Evolutionary conservation across 2,888 invertebrate genomes (phyloP).

Genomic region (Amaurobius ferox): DNA sequence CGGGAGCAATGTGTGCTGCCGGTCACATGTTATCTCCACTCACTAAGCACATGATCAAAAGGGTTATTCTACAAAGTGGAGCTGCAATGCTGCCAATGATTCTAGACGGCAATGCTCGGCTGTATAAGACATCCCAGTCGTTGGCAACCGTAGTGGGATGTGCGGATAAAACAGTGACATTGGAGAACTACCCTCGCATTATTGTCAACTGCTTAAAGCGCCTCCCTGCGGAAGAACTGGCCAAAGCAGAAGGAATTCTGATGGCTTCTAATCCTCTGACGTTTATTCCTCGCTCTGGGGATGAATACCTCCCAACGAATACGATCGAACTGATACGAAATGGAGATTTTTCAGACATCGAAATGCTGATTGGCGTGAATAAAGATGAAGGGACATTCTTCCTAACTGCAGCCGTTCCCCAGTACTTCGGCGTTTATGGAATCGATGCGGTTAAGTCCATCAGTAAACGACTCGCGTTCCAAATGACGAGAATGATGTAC

Average conservation of each 20-base stretch:
- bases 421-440: constrained; percentile 42
- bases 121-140: constrained; percentile 19
- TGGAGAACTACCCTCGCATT: constrained; percentile 24
- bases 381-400: constrained; percentile 72
- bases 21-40: constrained; percentile 60
- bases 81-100: constrained; percentile 25
- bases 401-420: constrained; percentile 27
- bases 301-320: constrained; percentile 24
- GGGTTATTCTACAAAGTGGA: constrained; percentile 66
- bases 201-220: constrained; percentile 56
- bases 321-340: background rate
- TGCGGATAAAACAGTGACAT: constrained; percentile 31
- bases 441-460: constrained; percentile 6
- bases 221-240: constrained; percentile 27
- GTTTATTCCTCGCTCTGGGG: constrained; percentile 52
- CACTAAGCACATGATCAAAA: constrained; percentile 42
- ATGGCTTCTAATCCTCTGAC: constrained; percentile 45
- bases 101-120: constrained; percentile 24
- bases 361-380: constrained; percentile 65
- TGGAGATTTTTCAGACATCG: constrained; percentile 45
- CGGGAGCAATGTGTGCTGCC: constrained; percentile 44
- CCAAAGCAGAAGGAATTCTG: constrained; percentile 33
- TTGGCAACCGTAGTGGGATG: constrained; percentile 48
- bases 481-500: constrained; percentile 21
- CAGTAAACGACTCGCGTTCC: constrained; percentile 31